phyloP scores from a whole-genome alignment of 2,113 vertebrate species.

The Nothocercus julius region DNA sequence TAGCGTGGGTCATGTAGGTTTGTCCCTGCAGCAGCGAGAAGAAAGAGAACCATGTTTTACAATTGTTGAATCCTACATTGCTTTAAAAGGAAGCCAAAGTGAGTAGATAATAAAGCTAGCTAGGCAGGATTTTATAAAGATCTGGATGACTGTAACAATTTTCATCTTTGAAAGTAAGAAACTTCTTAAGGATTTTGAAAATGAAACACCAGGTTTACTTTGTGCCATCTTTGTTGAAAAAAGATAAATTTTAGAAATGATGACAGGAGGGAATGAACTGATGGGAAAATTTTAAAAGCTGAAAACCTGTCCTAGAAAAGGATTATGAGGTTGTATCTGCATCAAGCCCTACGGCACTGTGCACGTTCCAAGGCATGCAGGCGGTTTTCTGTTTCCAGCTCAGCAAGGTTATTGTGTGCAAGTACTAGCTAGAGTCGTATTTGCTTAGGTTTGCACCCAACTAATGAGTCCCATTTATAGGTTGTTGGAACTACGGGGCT shows the following conservation, averaged over 20 bases:
- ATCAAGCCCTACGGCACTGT: not conserved
- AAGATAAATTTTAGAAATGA: not conserved
- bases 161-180: not conserved
- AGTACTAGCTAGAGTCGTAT: not conserved
- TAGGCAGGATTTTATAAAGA: not conserved
- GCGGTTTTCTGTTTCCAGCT: not conserved
- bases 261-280: not conserved
- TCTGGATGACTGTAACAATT: not conserved
- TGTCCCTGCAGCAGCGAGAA: not conserved
- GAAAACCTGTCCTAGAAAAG: not conserved
- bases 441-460: not conserved
- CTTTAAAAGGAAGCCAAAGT: not conserved
- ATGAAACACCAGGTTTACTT: not conserved
- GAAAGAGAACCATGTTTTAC: not conserved
- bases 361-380: rapidly evolving
- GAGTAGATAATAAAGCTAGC: not conserved
- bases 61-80: not conserved
- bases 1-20: not conserved
- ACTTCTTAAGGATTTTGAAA: not conserved
- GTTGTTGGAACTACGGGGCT: not conserved
- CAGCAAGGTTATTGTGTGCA: not conserved
- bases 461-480: not conserved
- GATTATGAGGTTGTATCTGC: not conserved
- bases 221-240: not conserved
- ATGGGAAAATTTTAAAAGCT: not conserved